A percentile compares a stretch with the other conserved stretches of the same genome.
These are phyloP conservation scores for Oligia fasciuncula DNA, from an alignment of 2,888 invertebrate genomes.

Conservation along the genomic window DNA sequence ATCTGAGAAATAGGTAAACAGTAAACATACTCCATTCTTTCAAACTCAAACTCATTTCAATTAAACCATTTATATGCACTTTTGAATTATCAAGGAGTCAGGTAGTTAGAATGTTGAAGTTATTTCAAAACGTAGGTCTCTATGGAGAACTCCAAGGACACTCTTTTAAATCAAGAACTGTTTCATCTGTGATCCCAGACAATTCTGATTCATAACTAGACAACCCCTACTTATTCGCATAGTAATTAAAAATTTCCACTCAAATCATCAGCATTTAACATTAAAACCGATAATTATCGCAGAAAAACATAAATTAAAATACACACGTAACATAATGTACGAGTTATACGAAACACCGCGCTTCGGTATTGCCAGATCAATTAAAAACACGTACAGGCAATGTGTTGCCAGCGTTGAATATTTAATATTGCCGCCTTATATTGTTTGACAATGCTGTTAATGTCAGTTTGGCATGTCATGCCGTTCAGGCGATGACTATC, in stretches of 20 bases:
- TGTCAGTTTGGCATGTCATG: constrained; percentile 88
- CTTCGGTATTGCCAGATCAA: constrained; percentile 81
- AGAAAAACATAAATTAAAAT: constrained; percentile 40
- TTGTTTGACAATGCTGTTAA: constrained; percentile 88
- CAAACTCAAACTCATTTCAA: not conserved
- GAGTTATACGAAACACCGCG: constrained; percentile 53
- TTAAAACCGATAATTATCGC: constrained; percentile 40
- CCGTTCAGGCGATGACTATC: constrained; percentile 75
- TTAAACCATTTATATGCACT: not conserved
- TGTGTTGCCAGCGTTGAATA: constrained; percentile 83
- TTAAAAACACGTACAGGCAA: constrained; percentile 78
- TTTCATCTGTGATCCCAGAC: not conserved
- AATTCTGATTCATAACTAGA: not conserved
- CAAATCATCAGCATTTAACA: constrained; percentile 35
- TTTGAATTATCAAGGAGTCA: not conserved
- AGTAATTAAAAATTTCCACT: constrained; percentile 19
- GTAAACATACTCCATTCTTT: not conserved
- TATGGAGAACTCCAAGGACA: not conserved
- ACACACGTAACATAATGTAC: constrained; percentile 41
- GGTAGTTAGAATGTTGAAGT: not conserved
- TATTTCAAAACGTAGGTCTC: not conserved
- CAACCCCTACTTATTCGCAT: not conserved
- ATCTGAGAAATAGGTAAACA: not conserved
- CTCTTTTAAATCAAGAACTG: not conserved
- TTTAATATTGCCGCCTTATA: constrained; percentile 82